A percentile compares a stretch with the other conserved stretches of the same genome.
phyloP scores from a whole-genome alignment of 1,140 invertebrate genomes.

The Cheumatopsyche charites region DNA sequence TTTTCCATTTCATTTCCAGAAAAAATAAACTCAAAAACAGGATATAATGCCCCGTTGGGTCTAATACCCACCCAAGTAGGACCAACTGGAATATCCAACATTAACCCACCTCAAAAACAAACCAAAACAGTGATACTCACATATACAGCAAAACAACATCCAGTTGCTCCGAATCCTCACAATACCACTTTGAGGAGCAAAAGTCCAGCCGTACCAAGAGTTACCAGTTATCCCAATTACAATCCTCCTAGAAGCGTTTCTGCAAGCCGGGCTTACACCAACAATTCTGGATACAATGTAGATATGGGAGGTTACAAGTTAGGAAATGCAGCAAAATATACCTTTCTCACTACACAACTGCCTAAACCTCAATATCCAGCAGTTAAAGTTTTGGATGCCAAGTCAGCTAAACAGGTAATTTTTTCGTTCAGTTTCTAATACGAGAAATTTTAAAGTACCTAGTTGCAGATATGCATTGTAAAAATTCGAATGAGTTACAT shows the following conservation, averaged over 20 bases:
- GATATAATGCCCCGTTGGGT: constrained; percentile 25
- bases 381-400: constrained; percentile 66
- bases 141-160: constrained; percentile 57
- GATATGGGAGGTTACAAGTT: constrained; percentile 22
- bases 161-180: constrained; percentile 28
- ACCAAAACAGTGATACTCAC: constrained; percentile 60
- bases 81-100: constrained; percentile 50
- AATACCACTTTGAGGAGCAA: constrained; percentile 44
- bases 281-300: constrained; percentile 46
- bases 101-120: constrained; percentile 54
- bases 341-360: constrained; percentile 73
- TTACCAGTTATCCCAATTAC: constrained; percentile 28
- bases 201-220: constrained; percentile 42
- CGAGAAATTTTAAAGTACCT: too few relatives aligned
- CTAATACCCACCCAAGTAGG: constrained; percentile 43
- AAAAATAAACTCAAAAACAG: constrained; percentile 32
- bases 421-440: too few relatives aligned
- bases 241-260: constrained; percentile 42
- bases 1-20: constrained; percentile 39
- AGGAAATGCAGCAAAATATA: constrained; percentile 66
- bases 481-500: too few relatives aligned
- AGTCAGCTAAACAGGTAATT: constrained; percentile 72
- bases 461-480: too few relatives aligned
- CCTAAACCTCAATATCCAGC: constrained; percentile 75
- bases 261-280: constrained; percentile 43